Conservation (phyloP, 2,113 vertebrate species). For the Lathamus discolor region DNA sequence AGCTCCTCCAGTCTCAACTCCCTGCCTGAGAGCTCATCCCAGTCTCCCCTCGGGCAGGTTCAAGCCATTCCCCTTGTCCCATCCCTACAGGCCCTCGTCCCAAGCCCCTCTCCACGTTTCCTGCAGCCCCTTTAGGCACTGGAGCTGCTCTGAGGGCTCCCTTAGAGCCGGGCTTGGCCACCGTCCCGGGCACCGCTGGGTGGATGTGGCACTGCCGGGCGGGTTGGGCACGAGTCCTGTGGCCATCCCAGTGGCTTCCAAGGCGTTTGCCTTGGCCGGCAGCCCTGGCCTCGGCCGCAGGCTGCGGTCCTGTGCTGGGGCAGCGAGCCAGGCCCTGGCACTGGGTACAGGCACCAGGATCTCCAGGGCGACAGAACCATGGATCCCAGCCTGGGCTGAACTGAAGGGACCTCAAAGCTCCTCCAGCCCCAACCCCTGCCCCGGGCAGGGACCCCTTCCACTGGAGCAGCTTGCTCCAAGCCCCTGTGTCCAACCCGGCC, state of each 20-base stretch:
- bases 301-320: neutral
- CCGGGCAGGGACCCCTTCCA: too few species aligned
- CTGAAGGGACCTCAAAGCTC: neutral
- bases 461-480: neutral
- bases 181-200: fast-evolving
- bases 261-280: neutral
- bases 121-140: neutral
- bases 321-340: neutral
- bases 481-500: neutral
- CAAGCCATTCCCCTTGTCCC: neutral
- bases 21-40: neutral
- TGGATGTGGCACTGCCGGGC: neutral
- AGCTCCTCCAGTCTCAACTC: neutral
- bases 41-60: neutral
- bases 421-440: neutral
- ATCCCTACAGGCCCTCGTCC: neutral
- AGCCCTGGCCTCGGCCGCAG: neutral
- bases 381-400: neutral
- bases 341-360: fast-evolving
- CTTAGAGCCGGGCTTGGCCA: neutral
- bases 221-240: neutral
- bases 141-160: neutral
- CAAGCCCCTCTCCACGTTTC: too few species aligned
- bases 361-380: neutral
- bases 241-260: neutral